These are phyloP conservation scores for Marmota flaviventris DNA, from an alignment of 2,113 vertebrate species.

Conservation along the genomic window DNA sequence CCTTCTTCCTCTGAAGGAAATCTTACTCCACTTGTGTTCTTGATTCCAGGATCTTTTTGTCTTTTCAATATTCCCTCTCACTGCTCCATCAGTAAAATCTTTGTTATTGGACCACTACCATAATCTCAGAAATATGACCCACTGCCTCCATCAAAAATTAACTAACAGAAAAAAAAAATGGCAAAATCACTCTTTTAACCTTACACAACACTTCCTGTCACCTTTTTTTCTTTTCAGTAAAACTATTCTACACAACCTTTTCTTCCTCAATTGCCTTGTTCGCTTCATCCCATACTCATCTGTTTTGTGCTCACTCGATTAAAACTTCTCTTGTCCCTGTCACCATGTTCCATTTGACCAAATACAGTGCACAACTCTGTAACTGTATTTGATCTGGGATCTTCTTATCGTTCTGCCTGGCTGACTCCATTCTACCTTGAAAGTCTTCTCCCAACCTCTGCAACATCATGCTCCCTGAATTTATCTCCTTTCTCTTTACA, in stretches of 20 bases:
- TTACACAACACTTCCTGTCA: not conserved
- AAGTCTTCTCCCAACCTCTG: not conserved
- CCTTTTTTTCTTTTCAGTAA: not conserved
- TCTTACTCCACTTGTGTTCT: not conserved
- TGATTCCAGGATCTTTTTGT: not conserved
- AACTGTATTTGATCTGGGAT: not conserved
- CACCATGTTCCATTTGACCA: not conserved
- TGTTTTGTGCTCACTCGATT: not conserved
- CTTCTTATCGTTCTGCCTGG: not conserved
- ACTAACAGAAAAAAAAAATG: not conserved
- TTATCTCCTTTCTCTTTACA: not conserved
- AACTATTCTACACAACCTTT: not conserved
- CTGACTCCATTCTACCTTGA: not conserved
- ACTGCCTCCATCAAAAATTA: not conserved
- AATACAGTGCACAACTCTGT: not conserved
- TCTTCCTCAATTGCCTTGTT: not conserved
- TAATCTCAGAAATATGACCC: not conserved
- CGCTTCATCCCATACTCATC: not conserved
- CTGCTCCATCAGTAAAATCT: not conserved
- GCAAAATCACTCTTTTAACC: conserved; percentile 13
- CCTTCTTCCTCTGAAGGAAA: not conserved
- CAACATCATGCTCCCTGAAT: too few relatives aligned
- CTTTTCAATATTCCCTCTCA: not conserved
- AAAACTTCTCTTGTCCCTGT: not conserved
- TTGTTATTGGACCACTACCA: not conserved